These are phyloP conservation scores for Ornithoptera alexandrae DNA, from an alignment of 2,888 invertebrate genomes.

Conservation along the genomic window DNA sequence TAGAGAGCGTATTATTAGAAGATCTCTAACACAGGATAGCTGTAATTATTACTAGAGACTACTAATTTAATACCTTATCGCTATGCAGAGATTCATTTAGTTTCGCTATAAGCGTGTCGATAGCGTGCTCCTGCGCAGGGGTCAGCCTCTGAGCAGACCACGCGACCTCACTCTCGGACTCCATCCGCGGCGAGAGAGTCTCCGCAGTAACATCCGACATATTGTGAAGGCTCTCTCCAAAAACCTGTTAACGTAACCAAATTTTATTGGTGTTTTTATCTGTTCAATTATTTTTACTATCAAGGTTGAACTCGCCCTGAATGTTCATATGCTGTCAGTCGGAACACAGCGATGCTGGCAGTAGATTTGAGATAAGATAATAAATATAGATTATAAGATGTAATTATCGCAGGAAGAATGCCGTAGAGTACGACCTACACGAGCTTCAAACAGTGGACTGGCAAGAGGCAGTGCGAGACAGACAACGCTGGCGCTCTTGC, in stretches of 20 bases:
- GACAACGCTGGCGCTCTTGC: too few relatives aligned
- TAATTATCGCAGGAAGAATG: too few relatives aligned
- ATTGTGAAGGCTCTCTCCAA: constrained; percentile 51
- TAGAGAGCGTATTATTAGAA: too few relatives aligned
- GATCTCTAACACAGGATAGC: too few relatives aligned
- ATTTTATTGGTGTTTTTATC: too few relatives aligned
- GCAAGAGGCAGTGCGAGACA: too few relatives aligned
- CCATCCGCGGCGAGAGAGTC: constrained; percentile 27
- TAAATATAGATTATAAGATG: too few relatives aligned
- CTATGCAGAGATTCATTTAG: constrained; percentile 66
- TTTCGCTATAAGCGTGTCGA: constrained; percentile 70
- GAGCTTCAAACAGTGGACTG: too few relatives aligned
- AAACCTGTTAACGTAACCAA: constrained; percentile 48
- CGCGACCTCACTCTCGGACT: constrained; percentile 34
- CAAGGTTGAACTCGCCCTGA: not conserved
- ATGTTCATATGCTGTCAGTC: not conserved
- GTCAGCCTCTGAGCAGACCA: constrained; percentile 51
- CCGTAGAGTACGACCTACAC: too few relatives aligned
- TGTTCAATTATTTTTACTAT: too few relatives aligned
- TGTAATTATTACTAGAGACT: not conserved
- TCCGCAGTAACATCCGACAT: constrained; percentile 32
- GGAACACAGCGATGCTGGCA: too few relatives aligned
- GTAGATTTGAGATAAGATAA: too few relatives aligned
- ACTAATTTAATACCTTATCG: constrained; percentile 57
- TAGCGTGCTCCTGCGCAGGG: constrained; percentile 72